A percentile compares a stretch with the other conserved stretches of the same genome.
Conservation (phyloP, 2,888 invertebrate species). For the Drosophila rellima region DNA sequence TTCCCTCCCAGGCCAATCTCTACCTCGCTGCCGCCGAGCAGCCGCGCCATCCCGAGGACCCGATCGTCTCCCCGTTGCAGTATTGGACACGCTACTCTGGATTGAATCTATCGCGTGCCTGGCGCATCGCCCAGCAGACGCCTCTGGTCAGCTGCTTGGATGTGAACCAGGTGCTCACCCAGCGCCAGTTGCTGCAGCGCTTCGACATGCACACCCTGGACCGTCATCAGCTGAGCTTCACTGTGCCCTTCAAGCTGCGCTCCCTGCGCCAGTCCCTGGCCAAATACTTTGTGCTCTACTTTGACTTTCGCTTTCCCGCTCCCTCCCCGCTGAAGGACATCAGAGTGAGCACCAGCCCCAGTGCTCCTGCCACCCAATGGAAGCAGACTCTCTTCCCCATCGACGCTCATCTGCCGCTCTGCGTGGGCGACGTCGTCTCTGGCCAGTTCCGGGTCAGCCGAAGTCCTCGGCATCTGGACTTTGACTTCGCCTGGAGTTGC, state of each 20-base stretch:
- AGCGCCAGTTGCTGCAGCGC: slow-evolving; percentile 28
- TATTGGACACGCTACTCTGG: slow-evolving; percentile 40
- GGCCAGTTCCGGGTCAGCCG: slow-evolving; percentile 43
- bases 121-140: slow-evolving; percentile 4
- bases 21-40: slow-evolving; percentile 36
- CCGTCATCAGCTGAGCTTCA: slow-evolving; percentile 41
- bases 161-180: slow-evolving; percentile 23
- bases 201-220: slow-evolving; percentile 41
- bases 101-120: slow-evolving; percentile 34
- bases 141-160: slow-evolving; percentile 28
- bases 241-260: slow-evolving; percentile 36
- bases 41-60: not conserved
- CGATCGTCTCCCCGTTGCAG: not conserved
- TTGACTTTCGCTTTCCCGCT: slow-evolving; percentile 42
- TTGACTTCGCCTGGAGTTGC: slow-evolving; percentile 53
- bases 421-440: slow-evolving; percentile 9
- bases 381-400: slow-evolving; percentile 52
- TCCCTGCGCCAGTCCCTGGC: slow-evolving; percentile 36
- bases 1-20: slow-evolving; percentile 43
- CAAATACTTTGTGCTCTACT: slow-evolving; percentile 49
- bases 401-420: slow-evolving; percentile 46
- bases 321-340: not conserved
- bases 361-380: slow-evolving; percentile 45
- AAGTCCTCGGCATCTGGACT: slow-evolving; percentile 33
- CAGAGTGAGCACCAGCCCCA: slow-evolving; percentile 34